These are phyloP conservation scores for Aelia acuminata DNA, from an alignment of 2,888 invertebrate genomes.

Conservation along the genomic window DNA sequence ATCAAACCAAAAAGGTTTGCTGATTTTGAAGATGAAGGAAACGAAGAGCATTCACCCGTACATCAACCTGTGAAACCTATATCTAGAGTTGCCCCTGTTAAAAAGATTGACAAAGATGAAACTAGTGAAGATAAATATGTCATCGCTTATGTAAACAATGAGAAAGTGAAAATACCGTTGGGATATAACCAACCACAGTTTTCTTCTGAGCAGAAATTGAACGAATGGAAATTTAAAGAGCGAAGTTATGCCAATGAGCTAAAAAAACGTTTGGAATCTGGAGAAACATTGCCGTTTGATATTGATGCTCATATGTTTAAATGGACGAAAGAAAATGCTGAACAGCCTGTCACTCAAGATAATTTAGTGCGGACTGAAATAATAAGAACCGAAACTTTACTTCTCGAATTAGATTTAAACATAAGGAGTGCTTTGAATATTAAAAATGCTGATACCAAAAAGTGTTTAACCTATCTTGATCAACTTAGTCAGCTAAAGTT, in stretches of 20 bases:
- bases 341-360: neutral
- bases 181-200: slow-evolving; percentile 55
- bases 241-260: slow-evolving; percentile 76
- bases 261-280: slow-evolving; percentile 71
- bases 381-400: slow-evolving; percentile 73
- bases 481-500: slow-evolving; percentile 75
- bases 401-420: slow-evolving; percentile 77
- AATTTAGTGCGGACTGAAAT: slow-evolving; percentile 53
- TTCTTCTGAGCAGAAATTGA: neutral
- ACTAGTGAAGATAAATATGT: neutral
- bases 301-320: slow-evolving; percentile 56
- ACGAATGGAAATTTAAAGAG: slow-evolving; percentile 69
- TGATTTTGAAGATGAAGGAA: slow-evolving; percentile 65
- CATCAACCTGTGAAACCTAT: slow-evolving; percentile 32
- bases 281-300: slow-evolving; percentile 69
- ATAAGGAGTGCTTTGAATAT: slow-evolving; percentile 79
- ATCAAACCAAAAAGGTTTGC: slow-evolving; percentile 76
- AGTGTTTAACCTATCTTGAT: slow-evolving; percentile 80
- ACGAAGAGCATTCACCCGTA: neutral
- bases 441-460: slow-evolving; percentile 80
- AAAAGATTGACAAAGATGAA: slow-evolving; percentile 60
- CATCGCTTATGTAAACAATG: slow-evolving; percentile 51
- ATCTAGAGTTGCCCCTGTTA: slow-evolving; percentile 40
- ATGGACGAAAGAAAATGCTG: slow-evolving; percentile 58
- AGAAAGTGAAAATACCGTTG: slow-evolving; percentile 56